A percentile compares a stretch with the other conserved stretches of the same genome.
Evolutionary conservation across 2,113 vertebrate genomes (phyloP).

Genomic region (Polypterus senegalus): DNA sequence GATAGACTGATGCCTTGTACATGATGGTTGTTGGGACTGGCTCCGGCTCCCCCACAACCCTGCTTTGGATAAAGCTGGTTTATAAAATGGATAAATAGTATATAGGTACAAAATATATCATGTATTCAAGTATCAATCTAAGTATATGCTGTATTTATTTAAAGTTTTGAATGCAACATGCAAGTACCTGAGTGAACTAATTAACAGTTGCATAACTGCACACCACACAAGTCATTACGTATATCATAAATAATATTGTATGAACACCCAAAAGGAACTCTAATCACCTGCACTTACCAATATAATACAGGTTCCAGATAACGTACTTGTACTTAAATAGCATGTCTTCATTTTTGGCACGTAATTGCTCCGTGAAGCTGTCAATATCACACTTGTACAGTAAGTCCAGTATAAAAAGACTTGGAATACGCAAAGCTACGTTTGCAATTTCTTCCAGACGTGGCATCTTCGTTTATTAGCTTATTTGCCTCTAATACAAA

Average conservation of each 20-base stretch:
- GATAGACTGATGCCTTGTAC: too few relatives aligned
- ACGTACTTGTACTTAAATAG: conserved; percentile 58
- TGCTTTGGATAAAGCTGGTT: too few relatives aligned
- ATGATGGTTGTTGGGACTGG: too few relatives aligned
- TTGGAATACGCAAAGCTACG: conserved; percentile 60
- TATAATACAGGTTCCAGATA: conserved; percentile 57
- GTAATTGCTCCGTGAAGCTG: conserved; percentile 49
- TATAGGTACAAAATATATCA: too few relatives aligned
- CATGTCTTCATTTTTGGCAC: conserved; percentile 49
- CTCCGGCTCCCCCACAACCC: too few relatives aligned
- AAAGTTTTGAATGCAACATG: background rate
- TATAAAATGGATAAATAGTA: too few relatives aligned
- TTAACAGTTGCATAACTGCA: background rate
- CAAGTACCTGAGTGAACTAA: too few relatives aligned
- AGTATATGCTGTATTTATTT: too few relatives aligned
- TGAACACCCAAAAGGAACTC: background rate
- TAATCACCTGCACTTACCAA: conserved; percentile 40
- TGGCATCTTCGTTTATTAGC: conserved; percentile 35
- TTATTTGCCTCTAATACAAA: too few relatives aligned
- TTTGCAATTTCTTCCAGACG: conserved; percentile 59
- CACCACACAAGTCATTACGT: background rate
- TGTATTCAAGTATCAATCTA: too few relatives aligned
- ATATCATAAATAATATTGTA: too few relatives aligned
- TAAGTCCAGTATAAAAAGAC: conserved; percentile 58
- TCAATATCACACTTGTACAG: conserved; percentile 67